phyloP scores from a whole-genome alignment of 2,888 invertebrate genomes.

The Rhaphigaster nebulosa region DNA sequence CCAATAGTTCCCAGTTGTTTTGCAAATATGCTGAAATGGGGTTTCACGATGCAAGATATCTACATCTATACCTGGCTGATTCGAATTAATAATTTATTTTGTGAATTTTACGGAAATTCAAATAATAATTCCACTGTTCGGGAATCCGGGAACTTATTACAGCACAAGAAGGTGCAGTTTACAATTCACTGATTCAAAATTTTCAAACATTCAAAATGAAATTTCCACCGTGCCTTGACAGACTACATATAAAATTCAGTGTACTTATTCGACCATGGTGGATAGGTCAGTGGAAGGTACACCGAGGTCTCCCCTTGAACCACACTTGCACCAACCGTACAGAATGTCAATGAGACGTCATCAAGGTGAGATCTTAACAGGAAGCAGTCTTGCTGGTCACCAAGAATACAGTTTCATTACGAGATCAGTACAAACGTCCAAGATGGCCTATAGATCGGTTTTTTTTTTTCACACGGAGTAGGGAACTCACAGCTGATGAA shows the following conservation, averaged over 20 bases:
- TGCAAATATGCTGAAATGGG: no score
- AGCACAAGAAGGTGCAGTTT: no score
- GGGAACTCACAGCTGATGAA: background rate
- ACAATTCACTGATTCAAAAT: no score
- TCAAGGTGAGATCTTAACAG: slow-evolving; percentile 2
- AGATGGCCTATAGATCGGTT: background rate
- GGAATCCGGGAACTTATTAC: no score
- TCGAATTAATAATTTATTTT: no score
- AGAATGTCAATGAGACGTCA: background rate
- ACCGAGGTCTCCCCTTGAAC: slow-evolving; percentile 1
- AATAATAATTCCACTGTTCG: no score
- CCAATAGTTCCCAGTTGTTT: no score
- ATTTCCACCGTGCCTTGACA: background rate
- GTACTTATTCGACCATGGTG: background rate
- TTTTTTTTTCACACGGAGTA: background rate
- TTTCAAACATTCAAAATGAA: no score
- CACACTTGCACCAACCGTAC: background rate
- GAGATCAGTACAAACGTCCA: background rate
- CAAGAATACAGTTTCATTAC: background rate
- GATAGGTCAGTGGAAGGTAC: background rate
- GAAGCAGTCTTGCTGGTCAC: background rate
- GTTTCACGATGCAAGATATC: no score
- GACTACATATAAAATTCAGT: background rate
- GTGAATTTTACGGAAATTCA: no score
- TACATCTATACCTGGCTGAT: no score